A percentile compares a stretch with the other conserved stretches of the same genome.
These are phyloP conservation scores for Poecilia gillii DNA, from an alignment of 2,797 vertebrate species.

Conservation along the genomic window DNA sequence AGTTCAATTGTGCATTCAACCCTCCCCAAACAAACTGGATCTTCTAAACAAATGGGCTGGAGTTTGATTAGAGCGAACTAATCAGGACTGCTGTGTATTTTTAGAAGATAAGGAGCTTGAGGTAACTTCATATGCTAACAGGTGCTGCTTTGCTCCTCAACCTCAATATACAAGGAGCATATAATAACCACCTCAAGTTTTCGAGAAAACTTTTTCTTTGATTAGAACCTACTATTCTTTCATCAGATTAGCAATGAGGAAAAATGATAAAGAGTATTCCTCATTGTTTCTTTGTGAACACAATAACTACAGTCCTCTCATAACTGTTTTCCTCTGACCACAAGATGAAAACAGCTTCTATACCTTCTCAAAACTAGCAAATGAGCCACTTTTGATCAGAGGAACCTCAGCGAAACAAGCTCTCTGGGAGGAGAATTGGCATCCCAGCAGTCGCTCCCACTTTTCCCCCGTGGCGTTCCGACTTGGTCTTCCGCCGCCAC, in stretches of 20 bases:
- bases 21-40: too few relatives aligned
- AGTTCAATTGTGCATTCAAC: too few relatives aligned
- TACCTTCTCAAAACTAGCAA: constrained; percentile 66
- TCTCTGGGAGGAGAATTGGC: constrained; percentile 67
- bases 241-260: constrained; percentile 48
- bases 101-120: too few relatives aligned
- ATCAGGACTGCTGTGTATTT: too few relatives aligned
- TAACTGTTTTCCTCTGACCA: constrained; percentile 52
- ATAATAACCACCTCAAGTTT: constrained; percentile 48
- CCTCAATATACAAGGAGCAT: too few relatives aligned
- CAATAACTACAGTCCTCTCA: constrained; percentile 43
- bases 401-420: constrained; percentile 58
- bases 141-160: too few relatives aligned
- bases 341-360: constrained; percentile 53
- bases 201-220: constrained; percentile 47
- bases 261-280: too few relatives aligned
- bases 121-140: too few relatives aligned
- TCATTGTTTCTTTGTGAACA: constrained; percentile 53
- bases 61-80: too few relatives aligned
- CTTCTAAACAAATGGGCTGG: too few relatives aligned
- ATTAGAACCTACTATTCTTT: constrained; percentile 39
- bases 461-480: constrained; percentile 33
- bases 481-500: constrained; percentile 74
- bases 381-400: constrained; percentile 72
- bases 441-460: constrained; percentile 72